Conservation (phyloP, 2,888 invertebrate species). For the Hirtodrosophila alboralis region DNA sequence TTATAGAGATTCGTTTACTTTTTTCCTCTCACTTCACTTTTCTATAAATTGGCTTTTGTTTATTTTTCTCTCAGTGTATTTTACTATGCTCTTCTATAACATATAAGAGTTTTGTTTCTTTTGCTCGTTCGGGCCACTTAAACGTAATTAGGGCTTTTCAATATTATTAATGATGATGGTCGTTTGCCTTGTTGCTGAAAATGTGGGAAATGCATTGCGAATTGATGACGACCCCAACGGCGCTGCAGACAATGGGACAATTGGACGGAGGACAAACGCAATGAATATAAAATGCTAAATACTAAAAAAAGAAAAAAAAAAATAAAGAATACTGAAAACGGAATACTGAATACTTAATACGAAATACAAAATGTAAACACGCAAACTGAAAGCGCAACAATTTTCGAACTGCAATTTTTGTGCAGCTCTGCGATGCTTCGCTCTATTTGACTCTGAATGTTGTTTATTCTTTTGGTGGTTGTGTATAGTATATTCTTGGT, state of each 20-base stretch:
- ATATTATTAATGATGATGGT: slow-evolving; percentile 80
- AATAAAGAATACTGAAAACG: too few species aligned
- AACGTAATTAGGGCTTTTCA: slow-evolving; percentile 79
- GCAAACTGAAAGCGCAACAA: slow-evolving; percentile 77
- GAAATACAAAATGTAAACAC: slow-evolving; percentile 66
- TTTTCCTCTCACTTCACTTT: too few species aligned
- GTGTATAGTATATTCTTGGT: slow-evolving; percentile 7
- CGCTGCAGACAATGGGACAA: slow-evolving; percentile 31
- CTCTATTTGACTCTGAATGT: slow-evolving; percentile 72
- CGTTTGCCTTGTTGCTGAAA: slow-evolving; percentile 52
- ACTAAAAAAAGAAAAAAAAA: too few species aligned
- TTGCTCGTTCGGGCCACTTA: slow-evolving; percentile 72
- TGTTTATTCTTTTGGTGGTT: slow-evolving; percentile 9
- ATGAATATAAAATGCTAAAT: slow-evolving; percentile 56
- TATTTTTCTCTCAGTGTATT: too few species aligned
- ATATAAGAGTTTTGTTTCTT: too few species aligned
- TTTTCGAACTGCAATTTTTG: slow-evolving; percentile 73
- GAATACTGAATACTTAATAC: slow-evolving; percentile 49
- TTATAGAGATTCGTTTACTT: too few species aligned
- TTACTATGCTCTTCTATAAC: too few species aligned
- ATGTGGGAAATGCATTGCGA: slow-evolving; percentile 78
- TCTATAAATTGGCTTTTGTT: too few species aligned
- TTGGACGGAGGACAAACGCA: slow-evolving; percentile 41
- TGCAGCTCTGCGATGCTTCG: slow-evolving; percentile 53
- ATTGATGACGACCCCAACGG: slow-evolving; percentile 67